Evolutionary conservation across 2,113 vertebrate genomes (phyloP).

Genomic region (Leucopsar rothschildi): DNA sequence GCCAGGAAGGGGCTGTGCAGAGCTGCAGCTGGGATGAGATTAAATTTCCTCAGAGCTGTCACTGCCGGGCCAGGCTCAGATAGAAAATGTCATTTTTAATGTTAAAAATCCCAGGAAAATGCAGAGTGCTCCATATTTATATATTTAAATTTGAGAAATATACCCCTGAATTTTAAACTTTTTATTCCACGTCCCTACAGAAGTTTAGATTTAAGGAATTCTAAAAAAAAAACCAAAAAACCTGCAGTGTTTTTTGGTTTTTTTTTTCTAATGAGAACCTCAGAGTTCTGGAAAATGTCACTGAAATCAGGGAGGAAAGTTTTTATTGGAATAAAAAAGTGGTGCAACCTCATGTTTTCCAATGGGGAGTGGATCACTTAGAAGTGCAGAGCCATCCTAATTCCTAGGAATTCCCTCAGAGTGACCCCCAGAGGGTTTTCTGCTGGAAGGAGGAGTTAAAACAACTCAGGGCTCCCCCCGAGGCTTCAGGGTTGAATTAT

Average conservation of each 20-base stretch:
- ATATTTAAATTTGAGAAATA: not conserved
- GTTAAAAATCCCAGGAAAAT: not conserved
- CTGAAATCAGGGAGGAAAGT: not conserved
- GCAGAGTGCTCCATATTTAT: not conserved
- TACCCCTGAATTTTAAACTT: not conserved
- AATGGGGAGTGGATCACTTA: not conserved
- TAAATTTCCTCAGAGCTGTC: not conserved
- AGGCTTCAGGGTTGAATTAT: not conserved
- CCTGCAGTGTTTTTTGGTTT: not conserved
- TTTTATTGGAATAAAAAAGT: not conserved
- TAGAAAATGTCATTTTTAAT: not conserved
- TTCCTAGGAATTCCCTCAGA: not conserved
- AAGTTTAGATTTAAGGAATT: not conserved
- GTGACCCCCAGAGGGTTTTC: not conserved
- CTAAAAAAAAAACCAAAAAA: not conserved
- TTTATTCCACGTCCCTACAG: not conserved
- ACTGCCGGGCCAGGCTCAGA: not conserved
- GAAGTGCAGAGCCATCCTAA: not conserved
- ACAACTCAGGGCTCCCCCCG: not conserved
- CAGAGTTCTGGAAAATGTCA: not conserved
- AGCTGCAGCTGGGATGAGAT: not conserved
- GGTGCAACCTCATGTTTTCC: not conserved
- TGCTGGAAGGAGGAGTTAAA: not conserved
- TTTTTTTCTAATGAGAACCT: not conserved
- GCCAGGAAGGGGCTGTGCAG: not conserved